A percentile compares a stretch with the other conserved stretches of the same genome.
Conservation (phyloP, 2,797 vertebrate genomes). For the Aeoliscus strigatus region DNA sequence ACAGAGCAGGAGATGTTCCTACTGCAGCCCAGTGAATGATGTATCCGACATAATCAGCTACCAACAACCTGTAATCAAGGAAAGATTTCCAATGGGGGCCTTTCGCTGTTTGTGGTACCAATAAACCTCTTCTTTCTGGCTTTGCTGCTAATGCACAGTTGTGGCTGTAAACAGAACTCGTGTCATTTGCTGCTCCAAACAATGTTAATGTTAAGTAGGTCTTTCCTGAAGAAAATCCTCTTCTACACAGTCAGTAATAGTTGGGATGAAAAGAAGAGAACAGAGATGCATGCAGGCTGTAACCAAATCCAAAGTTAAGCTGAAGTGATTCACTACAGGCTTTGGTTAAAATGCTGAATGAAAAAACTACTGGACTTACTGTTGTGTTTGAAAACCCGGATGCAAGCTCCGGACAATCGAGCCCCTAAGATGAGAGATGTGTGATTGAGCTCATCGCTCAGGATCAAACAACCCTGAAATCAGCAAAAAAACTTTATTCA, state of each 20-base stretch:
- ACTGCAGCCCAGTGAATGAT: slow-evolving; percentile 14
- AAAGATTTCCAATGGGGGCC: slow-evolving; percentile 16
- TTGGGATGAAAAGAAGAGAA: slow-evolving; percentile 15
- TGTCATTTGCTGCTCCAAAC: slow-evolving; percentile 49
- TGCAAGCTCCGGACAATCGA: slow-evolving; percentile 86
- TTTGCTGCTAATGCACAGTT: slow-evolving; percentile 19
- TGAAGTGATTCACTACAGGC: too few species aligned
- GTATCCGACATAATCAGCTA: slow-evolving; percentile 13
- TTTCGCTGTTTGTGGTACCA: slow-evolving; percentile 29
- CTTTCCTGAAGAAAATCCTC: slow-evolving; percentile 51
- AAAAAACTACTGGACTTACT: slow-evolving; percentile 81
- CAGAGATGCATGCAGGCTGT: too few species aligned
- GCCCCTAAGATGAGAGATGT: slow-evolving; percentile 88
- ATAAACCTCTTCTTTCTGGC: slow-evolving; percentile 11
- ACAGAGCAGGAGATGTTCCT: slow-evolving; percentile 31
- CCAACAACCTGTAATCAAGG: slow-evolving; percentile 12
- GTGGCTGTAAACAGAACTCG: slow-evolving; percentile 43
- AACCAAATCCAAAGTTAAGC: too few species aligned
- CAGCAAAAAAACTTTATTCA: slow-evolving; percentile 10
- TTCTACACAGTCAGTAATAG: slow-evolving; percentile 18
- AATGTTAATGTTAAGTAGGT: slow-evolving; percentile 55
- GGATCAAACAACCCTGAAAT: slow-evolving; percentile 89
- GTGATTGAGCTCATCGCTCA: slow-evolving; percentile 94
- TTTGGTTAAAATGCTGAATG: too few species aligned
- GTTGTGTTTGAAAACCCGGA: slow-evolving; percentile 92